Percentiles rank a stretch among this genome's conserved stretches.
Evolutionary conservation across 2,888 invertebrate genomes (phyloP).

Genomic region (Unio pictorum): DNA sequence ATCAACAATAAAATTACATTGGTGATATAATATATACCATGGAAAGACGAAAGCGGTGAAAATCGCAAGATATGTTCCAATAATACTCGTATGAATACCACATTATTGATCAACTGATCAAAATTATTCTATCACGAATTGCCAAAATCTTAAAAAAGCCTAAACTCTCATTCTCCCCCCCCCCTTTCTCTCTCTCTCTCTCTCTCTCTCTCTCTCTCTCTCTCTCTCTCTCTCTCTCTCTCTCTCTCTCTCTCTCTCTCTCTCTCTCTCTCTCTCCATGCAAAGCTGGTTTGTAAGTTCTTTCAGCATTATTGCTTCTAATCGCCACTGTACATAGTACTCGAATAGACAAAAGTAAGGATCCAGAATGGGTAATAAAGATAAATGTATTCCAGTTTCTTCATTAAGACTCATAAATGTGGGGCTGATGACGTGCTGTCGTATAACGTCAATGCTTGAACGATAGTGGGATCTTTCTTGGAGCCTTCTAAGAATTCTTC

Average conservation of each 20-base stretch:
- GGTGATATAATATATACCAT: too few species aligned
- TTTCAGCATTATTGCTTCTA: not conserved
- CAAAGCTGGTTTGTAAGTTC: constrained; percentile 2
- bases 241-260: constrained; percentile 9
- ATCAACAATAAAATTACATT: too few species aligned
- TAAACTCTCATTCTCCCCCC: not conserved
- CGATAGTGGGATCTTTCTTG: constrained; percentile 98
- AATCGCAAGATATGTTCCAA: too few species aligned
- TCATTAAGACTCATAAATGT: not conserved
- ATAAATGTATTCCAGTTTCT: constrained; percentile 5
- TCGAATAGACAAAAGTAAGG: constrained; percentile 1
- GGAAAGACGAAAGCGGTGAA: too few species aligned
- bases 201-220: constrained; percentile 8
- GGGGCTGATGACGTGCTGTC: constrained; percentile 51
- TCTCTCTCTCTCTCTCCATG: constrained; percentile 4
- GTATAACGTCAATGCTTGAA: constrained; percentile 85
- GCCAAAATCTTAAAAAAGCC: too few species aligned
- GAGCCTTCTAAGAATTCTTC: constrained; percentile 98
- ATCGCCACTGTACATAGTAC: too few species aligned
- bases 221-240: constrained; percentile 9
- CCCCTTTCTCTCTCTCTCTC: constrained; percentile 6
- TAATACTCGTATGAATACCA: too few species aligned
- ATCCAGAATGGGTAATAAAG: not conserved
- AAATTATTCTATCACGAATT: too few species aligned
- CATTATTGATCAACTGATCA: too few species aligned